These are phyloP conservation scores for Rhipidura dahli DNA, from an alignment of 2,113 vertebrate species.

Conservation along the genomic window DNA sequence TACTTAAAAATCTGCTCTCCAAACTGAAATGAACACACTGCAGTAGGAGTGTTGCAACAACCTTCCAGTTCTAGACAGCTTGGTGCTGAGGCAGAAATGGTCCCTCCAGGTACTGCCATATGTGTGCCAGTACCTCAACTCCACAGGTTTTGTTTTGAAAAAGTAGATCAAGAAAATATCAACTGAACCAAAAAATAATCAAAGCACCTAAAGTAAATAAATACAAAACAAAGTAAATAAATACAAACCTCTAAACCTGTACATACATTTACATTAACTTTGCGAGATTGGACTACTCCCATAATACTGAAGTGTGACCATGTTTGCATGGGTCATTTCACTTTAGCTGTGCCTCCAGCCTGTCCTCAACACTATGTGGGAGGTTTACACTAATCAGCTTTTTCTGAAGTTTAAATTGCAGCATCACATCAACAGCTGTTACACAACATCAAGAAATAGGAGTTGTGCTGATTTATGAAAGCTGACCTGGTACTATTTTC, in stretches of 20 bases:
- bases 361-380: not conserved
- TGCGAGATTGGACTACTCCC: not conserved
- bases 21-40: not conserved
- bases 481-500: not conserved
- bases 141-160: not conserved
- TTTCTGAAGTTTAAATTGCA: conserved; percentile 45
- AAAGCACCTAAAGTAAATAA: not conserved
- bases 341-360: not conserved
- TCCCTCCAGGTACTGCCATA: not conserved
- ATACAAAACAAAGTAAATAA: not conserved
- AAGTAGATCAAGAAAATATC: not conserved
- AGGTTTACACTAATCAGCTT: conserved; percentile 59
- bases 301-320: not conserved
- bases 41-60: not conserved
- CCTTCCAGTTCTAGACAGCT: not conserved
- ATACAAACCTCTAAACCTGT: not conserved
- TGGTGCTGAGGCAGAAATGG: not conserved
- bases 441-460: not conserved
- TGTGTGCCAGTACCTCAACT: not conserved
- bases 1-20: not conserved
- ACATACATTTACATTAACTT: not conserved
- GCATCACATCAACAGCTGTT: conserved; percentile 31
- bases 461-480: not conserved
- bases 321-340: not conserved
- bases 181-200: not conserved